Percentiles rank a stretch among this genome's conserved stretches.
phyloP scores from a whole-genome alignment of 1,140 invertebrate species.

The Maniola jurtina region DNA sequence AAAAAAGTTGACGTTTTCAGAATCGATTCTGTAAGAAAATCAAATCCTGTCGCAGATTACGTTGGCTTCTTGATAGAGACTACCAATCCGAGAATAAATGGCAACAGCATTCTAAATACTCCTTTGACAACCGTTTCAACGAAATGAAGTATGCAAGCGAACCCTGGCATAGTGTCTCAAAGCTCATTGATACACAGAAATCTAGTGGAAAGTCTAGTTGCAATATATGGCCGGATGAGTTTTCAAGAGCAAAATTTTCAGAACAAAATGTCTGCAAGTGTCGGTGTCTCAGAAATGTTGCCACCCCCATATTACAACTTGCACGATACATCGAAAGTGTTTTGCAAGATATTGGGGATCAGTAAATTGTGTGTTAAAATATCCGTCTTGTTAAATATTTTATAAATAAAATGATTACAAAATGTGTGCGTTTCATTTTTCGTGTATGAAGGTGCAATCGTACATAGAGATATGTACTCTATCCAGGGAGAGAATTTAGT shows the following conservation, averaged over 20 bases:
- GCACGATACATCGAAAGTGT: conserved; percentile 52
- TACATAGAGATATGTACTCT: no score
- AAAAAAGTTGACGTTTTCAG: background rate
- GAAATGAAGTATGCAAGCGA: conserved; percentile 38
- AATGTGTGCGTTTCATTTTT: background rate
- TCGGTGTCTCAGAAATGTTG: conserved; percentile 34
- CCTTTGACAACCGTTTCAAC: conserved; percentile 29
- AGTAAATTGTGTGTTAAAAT: conserved; percentile 7
- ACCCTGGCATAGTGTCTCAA: conserved; percentile 37
- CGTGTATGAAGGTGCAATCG: background rate
- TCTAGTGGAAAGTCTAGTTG: conserved; percentile 22
- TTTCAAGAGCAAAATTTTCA: conserved; percentile 17
- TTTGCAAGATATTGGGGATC: conserved; percentile 43
- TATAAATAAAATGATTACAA: background rate
- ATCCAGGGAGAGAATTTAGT: no score
- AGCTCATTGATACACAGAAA: conserved; percentile 14
- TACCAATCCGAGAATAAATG: conserved; percentile 41
- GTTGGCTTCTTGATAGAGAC: conserved; percentile 25
- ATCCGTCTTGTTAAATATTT: background rate
- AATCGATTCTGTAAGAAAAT: background rate
- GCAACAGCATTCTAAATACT: conserved; percentile 30
- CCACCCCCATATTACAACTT: conserved; percentile 53
- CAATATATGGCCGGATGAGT: conserved; percentile 32
- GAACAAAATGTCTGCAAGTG: conserved; percentile 35
- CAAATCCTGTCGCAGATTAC: conserved; percentile 1